phyloP scores from a whole-genome alignment of 2,888 invertebrate genomes.

The Ceriagrion tenellum region DNA sequence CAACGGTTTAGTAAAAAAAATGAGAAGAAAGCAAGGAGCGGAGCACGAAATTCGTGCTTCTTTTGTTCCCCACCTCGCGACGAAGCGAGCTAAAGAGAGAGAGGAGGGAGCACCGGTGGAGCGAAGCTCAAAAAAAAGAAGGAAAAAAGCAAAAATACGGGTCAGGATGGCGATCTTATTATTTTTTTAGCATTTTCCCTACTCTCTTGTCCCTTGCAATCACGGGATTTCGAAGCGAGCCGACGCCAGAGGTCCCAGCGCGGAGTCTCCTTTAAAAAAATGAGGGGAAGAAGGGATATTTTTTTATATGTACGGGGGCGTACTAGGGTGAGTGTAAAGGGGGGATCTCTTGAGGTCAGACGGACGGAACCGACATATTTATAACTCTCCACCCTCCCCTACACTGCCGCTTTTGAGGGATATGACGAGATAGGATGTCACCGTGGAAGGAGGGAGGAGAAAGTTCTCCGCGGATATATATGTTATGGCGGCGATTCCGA shows the following conservation, averaged over 20 bases:
- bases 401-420: neutral
- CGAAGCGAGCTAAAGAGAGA: neutral
- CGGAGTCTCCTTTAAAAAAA: constrained; percentile 19
- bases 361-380: neutral
- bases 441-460: neutral
- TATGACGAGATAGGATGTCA: constrained; percentile 28
- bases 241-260: neutral
- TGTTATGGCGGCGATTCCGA: constrained; percentile 1
- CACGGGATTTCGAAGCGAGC: neutral
- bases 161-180: neutral
- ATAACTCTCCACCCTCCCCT: neutral
- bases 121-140: neutral
- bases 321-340: neutral
- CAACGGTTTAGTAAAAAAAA: neutral
- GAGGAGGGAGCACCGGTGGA: neutral
- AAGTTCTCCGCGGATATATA: neutral
- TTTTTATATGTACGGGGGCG: neutral
- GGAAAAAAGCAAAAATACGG: neutral
- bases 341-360: constrained; percentile 2
- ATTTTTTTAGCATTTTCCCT: neutral
- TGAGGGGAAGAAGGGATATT: neutral
- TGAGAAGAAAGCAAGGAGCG: neutral
- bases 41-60: constrained; percentile 24
- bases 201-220: neutral
- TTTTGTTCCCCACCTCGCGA: neutral